Evolutionary conservation across 1,140 invertebrate genomes (phyloP).

Genomic region (Epicauta chinensis): DNA sequence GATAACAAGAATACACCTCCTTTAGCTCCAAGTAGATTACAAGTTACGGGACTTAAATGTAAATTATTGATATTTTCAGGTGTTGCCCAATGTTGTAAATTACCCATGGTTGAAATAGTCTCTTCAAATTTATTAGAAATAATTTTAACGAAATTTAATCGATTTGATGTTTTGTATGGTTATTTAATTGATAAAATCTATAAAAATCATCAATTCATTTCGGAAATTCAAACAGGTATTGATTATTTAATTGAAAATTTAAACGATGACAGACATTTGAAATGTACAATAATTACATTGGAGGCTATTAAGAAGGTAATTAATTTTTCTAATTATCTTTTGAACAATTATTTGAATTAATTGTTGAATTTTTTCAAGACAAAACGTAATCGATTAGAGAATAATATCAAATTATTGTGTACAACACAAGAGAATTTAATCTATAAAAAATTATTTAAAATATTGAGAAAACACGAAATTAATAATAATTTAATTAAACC

Average conservation of each 20-base stretch:
- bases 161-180: conserved; percentile 17
- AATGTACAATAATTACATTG: conserved; percentile 14
- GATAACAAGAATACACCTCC: too few relatives aligned
- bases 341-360: too few relatives aligned
- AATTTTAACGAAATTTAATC: conserved; percentile 16
- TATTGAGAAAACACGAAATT: conserved; percentile 6
- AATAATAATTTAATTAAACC: conserved; percentile 11
- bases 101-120: conserved; percentile 9
- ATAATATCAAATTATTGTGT: too few relatives aligned
- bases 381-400: too few relatives aligned
- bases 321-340: too few relatives aligned
- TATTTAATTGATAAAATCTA: conserved; percentile 26
- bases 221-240: conserved; percentile 16
- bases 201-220: conserved; percentile 22
- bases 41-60: too few relatives aligned
- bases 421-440: too few relatives aligned
- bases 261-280: conserved; percentile 14
- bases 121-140: neutral
- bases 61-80: neutral
- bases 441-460: neutral
- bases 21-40: too few relatives aligned
- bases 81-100: conserved; percentile 13
- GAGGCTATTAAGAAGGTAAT: neutral
- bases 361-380: too few relatives aligned
- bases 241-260: conserved; percentile 4